Conservation (phyloP, 2,888 invertebrate genomes). For the Beris morrisii region DNA sequence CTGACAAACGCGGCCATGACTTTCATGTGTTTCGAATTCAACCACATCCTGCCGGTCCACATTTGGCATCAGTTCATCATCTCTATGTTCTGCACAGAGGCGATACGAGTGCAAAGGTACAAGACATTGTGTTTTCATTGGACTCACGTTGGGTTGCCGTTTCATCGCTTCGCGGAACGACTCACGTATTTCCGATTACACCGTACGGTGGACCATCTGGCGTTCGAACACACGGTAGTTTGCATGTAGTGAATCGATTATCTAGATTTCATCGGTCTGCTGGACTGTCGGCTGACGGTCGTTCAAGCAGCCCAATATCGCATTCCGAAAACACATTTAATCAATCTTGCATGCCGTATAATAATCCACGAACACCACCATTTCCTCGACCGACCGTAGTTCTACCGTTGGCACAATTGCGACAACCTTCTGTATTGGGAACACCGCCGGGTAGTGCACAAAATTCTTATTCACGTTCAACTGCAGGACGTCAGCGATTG, state of each 20-base stretch:
- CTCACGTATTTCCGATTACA: slow-evolving; percentile 95
- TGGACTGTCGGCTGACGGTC: slow-evolving; percentile 73
- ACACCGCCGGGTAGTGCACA: slow-evolving; percentile 49
- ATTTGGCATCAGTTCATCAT: slow-evolving; percentile 89
- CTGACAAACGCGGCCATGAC: slow-evolving; percentile 89
- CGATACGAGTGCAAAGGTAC: slow-evolving; percentile 93
- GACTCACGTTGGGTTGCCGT: slow-evolving; percentile 98
- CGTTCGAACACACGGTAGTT: slow-evolving; percentile 91
- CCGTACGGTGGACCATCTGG: slow-evolving; percentile 93
- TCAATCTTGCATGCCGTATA: slow-evolving; percentile 64
- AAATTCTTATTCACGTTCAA: slow-evolving; percentile 38
- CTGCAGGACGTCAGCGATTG: slow-evolving; percentile 66
- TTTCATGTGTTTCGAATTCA: slow-evolving; percentile 95
- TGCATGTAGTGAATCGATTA: slow-evolving; percentile 90
- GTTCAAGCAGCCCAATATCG: slow-evolving; percentile 70
- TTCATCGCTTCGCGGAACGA: slow-evolving; percentile 93
- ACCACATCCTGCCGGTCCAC: slow-evolving; percentile 87
- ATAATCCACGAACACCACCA: slow-evolving; percentile 89
- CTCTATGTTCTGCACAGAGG: slow-evolving; percentile 93
- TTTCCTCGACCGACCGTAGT: slow-evolving; percentile 83
- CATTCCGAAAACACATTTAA: slow-evolving; percentile 55
- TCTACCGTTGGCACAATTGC: slow-evolving; percentile 82
- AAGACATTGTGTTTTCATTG: slow-evolving; percentile 86
- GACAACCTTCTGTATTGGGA: slow-evolving; percentile 63
- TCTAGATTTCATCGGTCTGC: slow-evolving; percentile 96